Base-by-base conservation (phyloP, 2,888 invertebrate genomes). In the Ochropacha duplaris region DNA sequence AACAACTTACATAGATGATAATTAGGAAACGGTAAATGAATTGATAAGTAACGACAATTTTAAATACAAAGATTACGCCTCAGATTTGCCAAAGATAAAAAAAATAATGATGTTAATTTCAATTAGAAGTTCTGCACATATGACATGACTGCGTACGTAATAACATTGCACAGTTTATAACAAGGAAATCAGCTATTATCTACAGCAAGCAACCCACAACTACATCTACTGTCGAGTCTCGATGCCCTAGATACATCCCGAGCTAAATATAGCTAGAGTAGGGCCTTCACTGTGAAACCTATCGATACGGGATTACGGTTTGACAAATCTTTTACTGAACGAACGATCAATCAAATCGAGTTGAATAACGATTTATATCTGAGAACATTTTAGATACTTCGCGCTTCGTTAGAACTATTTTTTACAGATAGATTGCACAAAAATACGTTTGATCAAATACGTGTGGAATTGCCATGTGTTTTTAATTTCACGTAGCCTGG, bases 201-300 rank as follows among this genome's bases (percentile, higher is more conserved):
- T 59, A 68, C 70, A 56, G 63, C 78, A 65, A 78, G 77, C 81
- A 73, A 80, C 80, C n/a, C n/a, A n/a, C 60, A 61, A 55, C 58
- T 67, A 72, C 73, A 73, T 78, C 77, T 76, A 83, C 83, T 74
- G 71, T 65, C 63, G 67, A 72, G 28, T 19, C 68, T 63, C 69
- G 69, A 72, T 74, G 84, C 74, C 86, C 86, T 84, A 88, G 79
- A 83, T 87, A 76, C 68, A 61, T 65, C 65, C 60, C 36, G 86
- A 82, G 81, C 84, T 83, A 81, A 78, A 80, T 72, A 66, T 68
- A 61, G 74, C 66, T 66, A 79, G 72, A 61, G 6, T 31, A 51
- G 19, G 70, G 72, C 68, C 69, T 76, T 66, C 71, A 62, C 63
- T 58, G 60, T 52, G 61, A 57, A 66, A 63, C 64, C 62, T 62